Evolutionary conservation across 1,140 invertebrate genomes (phyloP).

Genomic region (Gryon sp.): DNA sequence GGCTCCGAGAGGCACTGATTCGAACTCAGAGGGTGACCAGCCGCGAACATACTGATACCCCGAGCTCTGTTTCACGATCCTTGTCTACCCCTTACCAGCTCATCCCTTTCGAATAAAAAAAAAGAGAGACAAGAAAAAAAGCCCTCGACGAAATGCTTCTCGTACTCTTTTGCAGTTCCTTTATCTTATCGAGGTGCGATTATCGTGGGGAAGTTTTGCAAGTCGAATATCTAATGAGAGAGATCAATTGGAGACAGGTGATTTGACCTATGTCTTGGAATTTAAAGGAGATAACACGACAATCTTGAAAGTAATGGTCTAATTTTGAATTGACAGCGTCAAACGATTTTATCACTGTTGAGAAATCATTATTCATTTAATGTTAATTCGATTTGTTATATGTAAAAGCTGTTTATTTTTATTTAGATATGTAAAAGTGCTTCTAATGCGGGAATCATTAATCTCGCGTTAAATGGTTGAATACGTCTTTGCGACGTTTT

Average conservation of each 20-base stretch:
- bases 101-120: conserved; percentile 52
- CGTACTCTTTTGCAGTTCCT: conserved; percentile 41
- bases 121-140: no score
- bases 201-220: conserved; percentile 25
- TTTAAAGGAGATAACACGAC: conserved; percentile 3
- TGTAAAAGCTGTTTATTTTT: no score
- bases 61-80: conserved; percentile 59
- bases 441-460: no score
- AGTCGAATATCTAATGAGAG: conserved; percentile 35
- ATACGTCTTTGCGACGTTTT: no score
- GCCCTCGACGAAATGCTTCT: conserved; percentile 11
- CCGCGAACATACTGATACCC: conserved; percentile 73
- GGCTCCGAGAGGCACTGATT: conserved; percentile 67
- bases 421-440: no score
- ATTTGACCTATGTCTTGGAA: conserved; percentile 15
- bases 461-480: no score
- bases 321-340: background rate
- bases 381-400: no score
- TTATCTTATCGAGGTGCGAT: conserved; percentile 32
- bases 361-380: no score
- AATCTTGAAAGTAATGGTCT: background rate
- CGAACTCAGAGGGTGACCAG: conserved; percentile 71
- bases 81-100: conserved; percentile 67
- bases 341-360: no score
- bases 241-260: conserved; percentile 29